These are phyloP conservation scores for Carcina quercana DNA, from an alignment of 2,888 invertebrate species.

Conservation along the genomic window DNA sequence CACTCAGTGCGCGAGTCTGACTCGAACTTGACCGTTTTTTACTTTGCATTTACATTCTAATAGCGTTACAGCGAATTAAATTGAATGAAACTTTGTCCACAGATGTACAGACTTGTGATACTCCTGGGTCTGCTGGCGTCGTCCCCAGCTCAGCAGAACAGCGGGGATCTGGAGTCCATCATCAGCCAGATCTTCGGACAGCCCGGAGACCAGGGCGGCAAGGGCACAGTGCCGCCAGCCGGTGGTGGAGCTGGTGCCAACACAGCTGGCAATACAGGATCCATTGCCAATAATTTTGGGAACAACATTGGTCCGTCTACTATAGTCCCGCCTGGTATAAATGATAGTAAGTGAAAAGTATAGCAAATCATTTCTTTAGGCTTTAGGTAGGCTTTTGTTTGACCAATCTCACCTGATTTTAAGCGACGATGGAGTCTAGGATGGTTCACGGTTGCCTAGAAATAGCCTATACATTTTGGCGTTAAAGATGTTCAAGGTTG, in stretches of 20 bases:
- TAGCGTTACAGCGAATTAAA: no score
- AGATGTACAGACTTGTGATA: conserved; percentile 32
- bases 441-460: neutral
- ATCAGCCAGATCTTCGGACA: conserved; percentile 47
- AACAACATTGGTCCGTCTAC: conserved; percentile 17
- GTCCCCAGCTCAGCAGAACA: conserved; percentile 22
- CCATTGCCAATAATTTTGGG: neutral
- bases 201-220: conserved; percentile 12
- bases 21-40: no score
- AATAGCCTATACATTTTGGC: no score
- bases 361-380: neutral
- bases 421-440: neutral
- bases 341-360: neutral
- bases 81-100: no score
- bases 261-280: neutral
- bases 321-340: conserved; percentile 19
- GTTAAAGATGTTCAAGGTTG: no score
- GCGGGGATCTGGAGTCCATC: conserved; percentile 45
- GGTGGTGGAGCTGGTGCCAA: neutral
- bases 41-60: no score
- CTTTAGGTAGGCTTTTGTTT: neutral
- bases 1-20: no score
- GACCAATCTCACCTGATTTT: neutral
- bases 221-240: neutral
- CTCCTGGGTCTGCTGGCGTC: conserved; percentile 24